Base-by-base conservation (phyloP, 2,113 vertebrate species). In the Perca schrenkii region DNA sequence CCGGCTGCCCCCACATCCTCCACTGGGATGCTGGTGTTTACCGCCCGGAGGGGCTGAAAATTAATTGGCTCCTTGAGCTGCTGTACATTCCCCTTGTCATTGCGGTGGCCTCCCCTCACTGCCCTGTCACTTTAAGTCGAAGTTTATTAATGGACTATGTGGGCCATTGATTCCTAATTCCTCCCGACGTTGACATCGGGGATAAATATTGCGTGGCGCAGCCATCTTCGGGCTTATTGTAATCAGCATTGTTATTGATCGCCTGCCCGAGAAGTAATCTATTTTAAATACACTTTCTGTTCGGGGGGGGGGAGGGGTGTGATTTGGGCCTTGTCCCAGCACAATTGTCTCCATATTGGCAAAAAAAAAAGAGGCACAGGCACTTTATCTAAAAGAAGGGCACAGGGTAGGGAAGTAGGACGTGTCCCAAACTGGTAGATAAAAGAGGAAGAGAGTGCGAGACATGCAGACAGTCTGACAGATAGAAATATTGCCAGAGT, bases 141-240 rank as follows among this genome's bases (percentile, higher is more conserved):
- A 92, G 91, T 89, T 91, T 94, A 94, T 94, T 94, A 93, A 93
- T 92, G 91, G 96, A 92, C 94, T 96, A 90, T 94, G 96, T 94
- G 96, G 95, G 93, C 96, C 96, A 97, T 98, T 96, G 97, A 97
- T 98, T 97, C 96, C 96, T 96, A 97, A 97, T 98, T 98, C 96
- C 96, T 97, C 96, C 92, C 93, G 89, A 96, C 78, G 95, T 93
- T 95, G 94, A 95, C 95, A 93, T 89, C 77, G 92, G 96, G 96
- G 94, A 95, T 96, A 96, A 96, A 95, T 94, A 95, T 95, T 92
- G 90, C 93, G 93, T 66, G 93, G 94, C 94, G 84, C 90, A 88
- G 93, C 93, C 93, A 77, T 90, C 92, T 90, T 85, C 70, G 83
- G 91, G 94, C 95, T 96, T 95, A 95, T 88, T 97, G 94, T 96